These are phyloP conservation scores for Columbina picui DNA, from an alignment of 2,113 vertebrate species.

Conservation along the genomic window DNA sequence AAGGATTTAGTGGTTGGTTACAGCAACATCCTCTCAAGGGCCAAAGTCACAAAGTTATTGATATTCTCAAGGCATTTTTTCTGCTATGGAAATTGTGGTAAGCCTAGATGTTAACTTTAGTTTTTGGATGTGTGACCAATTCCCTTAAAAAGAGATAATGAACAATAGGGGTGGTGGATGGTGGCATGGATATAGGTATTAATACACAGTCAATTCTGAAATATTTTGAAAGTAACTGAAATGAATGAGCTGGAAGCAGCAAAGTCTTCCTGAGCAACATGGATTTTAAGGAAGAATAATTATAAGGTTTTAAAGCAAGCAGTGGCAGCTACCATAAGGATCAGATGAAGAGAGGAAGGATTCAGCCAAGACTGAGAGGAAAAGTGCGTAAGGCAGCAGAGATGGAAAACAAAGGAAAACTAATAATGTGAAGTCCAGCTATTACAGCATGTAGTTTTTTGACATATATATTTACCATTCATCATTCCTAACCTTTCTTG, in stretches of 20 bases:
- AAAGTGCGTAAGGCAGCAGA: accelerated
- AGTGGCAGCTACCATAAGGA: neutral
- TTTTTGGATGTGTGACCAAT: neutral
- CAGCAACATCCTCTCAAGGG: neutral
- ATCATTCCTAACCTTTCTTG: neutral
- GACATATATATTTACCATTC: neutral
- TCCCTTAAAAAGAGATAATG: neutral
- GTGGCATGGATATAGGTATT: neutral
- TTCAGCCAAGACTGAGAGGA: neutral
- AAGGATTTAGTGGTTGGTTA: neutral
- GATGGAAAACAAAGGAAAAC: neutral
- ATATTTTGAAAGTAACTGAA: neutral
- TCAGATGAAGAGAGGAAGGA: neutral
- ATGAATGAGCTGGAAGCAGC: neutral
- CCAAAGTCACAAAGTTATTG: neutral
- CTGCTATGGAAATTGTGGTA: neutral
- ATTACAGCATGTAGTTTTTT: neutral
- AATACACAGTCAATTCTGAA: neutral
- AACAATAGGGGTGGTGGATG: neutral
- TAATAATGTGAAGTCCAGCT: neutral
- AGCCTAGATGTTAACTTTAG: neutral
- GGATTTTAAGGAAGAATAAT: neutral
- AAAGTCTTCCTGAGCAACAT: neutral
- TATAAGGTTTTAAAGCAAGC: neutral
- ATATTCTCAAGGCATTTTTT: neutral